phyloP scores from a whole-genome alignment of 1,140 invertebrate species.

The Penaeus indicus region DNA sequence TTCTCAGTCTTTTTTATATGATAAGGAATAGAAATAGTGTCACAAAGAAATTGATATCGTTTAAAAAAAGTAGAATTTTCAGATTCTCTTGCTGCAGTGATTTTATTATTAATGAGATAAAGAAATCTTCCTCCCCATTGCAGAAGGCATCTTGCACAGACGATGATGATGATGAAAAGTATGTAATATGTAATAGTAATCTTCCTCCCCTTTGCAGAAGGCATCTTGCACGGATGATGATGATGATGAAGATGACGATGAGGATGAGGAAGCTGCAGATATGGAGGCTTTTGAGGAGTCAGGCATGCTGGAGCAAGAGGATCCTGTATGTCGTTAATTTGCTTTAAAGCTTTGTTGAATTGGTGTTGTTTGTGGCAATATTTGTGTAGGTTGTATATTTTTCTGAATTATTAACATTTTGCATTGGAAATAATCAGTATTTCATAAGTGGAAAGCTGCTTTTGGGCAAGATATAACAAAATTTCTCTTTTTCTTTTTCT shows the following conservation, averaged over 20 bases:
- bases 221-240: constrained; percentile 54
- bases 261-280: constrained; percentile 94
- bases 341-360: background rate
- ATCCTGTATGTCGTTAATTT: constrained; percentile 77
- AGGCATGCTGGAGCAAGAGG: constrained; percentile 90
- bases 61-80: background rate
- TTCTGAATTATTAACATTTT: too few relatives aligned
- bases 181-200: too few relatives aligned
- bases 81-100: too few relatives aligned
- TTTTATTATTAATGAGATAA: too few relatives aligned
- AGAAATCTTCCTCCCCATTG: background rate
- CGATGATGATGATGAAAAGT: constrained; percentile 72
- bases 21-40: background rate
- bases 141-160: constrained; percentile 43
- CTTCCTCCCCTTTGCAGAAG: background rate
- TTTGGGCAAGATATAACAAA: too few relatives aligned
- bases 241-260: constrained; percentile 84
- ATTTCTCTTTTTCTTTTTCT: too few relatives aligned
- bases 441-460: too few relatives aligned
- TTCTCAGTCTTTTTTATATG: background rate
- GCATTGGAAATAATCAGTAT: too few relatives aligned
- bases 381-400: background rate
- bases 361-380: constrained; percentile 38
- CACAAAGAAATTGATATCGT: too few relatives aligned
- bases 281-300: constrained; percentile 99